Percentiles rank a stretch among this genome's conserved stretches.
Conservation (phyloP, 2,797 vertebrate species). For the Melanotaenia trifasciata region DNA sequence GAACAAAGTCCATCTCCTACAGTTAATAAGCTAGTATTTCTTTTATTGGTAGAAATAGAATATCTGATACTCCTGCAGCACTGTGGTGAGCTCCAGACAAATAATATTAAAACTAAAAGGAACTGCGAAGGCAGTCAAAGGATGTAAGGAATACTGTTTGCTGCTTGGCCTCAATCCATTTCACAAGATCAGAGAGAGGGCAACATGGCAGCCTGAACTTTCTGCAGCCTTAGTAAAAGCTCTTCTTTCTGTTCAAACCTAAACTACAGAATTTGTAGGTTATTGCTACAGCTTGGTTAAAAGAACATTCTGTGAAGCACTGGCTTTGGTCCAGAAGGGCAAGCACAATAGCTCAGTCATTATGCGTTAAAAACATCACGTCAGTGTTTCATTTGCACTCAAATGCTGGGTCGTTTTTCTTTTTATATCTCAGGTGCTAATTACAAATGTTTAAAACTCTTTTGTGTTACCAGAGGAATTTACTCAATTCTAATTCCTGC, state of each 20-base stretch:
- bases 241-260: slow-evolving; percentile 45
- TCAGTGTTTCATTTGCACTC: slow-evolving; percentile 71
- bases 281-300: slow-evolving; percentile 59
- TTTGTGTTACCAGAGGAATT: slow-evolving; percentile 16
- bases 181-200: slow-evolving; percentile 26
- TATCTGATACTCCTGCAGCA: slow-evolving; percentile 44
- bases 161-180: slow-evolving; percentile 11
- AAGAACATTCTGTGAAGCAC: slow-evolving; percentile 63
- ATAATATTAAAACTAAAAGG: slow-evolving; percentile 53
- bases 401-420: slow-evolving; percentile 56
- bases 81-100: slow-evolving; percentile 41
- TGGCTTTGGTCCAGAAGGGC: slow-evolving; percentile 56
- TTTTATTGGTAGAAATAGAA: slow-evolving; percentile 55
- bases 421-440: slow-evolving; percentile 29
- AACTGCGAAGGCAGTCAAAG: slow-evolving; percentile 23
- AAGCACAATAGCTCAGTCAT: slow-evolving; percentile 67
- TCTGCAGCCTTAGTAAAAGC: slow-evolving; percentile 44
- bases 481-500: too few relatives aligned
- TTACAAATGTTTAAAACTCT: slow-evolving; percentile 31
- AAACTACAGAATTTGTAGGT: slow-evolving; percentile 42
- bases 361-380: slow-evolving; percentile 59
- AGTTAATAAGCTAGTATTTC: slow-evolving; percentile 56
- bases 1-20: slow-evolving; percentile 49
- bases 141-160: slow-evolving; percentile 28
- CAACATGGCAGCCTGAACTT: slow-evolving; percentile 13